Evolutionary conservation across 2,797 vertebrate genomes (phyloP), one percentile per base, ranked within the genome.

Genomic region (Melanogrammus aeglefinus): DNA sequence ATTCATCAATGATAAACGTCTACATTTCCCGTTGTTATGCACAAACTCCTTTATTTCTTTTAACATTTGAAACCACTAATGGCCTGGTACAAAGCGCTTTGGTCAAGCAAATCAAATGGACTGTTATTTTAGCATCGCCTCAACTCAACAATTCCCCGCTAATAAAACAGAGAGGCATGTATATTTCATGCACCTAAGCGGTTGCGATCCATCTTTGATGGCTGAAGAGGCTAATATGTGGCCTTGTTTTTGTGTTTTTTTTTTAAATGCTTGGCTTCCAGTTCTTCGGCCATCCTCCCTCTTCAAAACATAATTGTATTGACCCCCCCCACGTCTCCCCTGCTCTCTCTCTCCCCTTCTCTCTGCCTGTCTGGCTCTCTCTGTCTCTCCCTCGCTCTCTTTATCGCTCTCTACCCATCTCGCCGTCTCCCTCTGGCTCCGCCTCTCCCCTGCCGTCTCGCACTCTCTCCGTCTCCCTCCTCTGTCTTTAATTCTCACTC

Each of bases 321-420:
- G 66, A 31, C 69, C 69, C 69, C 69, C 69, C 69, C 10, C 10
- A 7, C 29, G 33, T 71, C 14, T 76, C 72, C 89, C 81, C 78
- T 79, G n/a, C 33, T 21, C 33, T 78, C 57, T 78, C 57, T 9
- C 41, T 27, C 27, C 16, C 79, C 44, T 27, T 69, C 69, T 74
- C 72, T 77, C 51, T 78, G 5, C 12, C 69, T 77, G 63, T 89
- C 81, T 81, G 79, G 13, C 16, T 36, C 33, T 74, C 18, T 78
- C 75, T 70, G 4, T 36, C 72, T 36, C 33, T 75, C 69, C 72
- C 57, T 75, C 39, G 7, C 57, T 39, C 76, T 78, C 75, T 76
- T 71, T 75, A 51, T 72, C 75, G 35, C 78, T 72, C 73, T n/a
- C 21, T n/a, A 39, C 74, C 79, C 70, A 29, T 78, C 75, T 73